A percentile compares a stretch with the other conserved stretches of the same genome.
Evolutionary conservation across 1,140 invertebrate species (phyloP).

Genomic region (Octopus sinensis): DNA sequence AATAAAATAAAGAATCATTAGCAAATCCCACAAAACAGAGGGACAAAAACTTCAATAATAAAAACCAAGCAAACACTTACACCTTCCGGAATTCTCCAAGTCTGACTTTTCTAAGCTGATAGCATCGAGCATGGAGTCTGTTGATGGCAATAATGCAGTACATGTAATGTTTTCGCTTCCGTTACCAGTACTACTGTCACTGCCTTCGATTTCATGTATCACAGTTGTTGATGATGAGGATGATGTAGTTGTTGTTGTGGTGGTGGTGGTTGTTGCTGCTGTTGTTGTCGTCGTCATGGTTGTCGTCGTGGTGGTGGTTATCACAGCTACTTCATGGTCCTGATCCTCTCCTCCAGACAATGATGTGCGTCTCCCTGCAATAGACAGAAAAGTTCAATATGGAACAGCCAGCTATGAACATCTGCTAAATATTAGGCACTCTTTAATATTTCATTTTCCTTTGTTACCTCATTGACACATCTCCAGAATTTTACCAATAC

Average conservation of each 20-base stretch:
- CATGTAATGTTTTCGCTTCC: neutral
- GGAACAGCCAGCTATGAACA: no score
- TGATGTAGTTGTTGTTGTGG: no score
- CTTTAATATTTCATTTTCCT: no score
- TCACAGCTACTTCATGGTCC: slow-evolving; percentile 38
- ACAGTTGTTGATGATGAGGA: neutral
- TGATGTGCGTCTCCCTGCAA: slow-evolving; percentile 24
- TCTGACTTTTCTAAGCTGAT: slow-evolving; percentile 32
- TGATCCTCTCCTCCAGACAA: slow-evolving; percentile 25
- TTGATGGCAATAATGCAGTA: neutral
- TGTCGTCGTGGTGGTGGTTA: slow-evolving; percentile 15
- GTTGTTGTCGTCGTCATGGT: no score
- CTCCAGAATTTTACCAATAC: no score
- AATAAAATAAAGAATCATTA: no score
- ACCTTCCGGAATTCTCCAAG: slow-evolving; percentile 26
- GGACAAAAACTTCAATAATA: neutral
- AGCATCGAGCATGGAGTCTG: slow-evolving; percentile 22
- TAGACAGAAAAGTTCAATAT: neutral
- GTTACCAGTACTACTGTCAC: slow-evolving; percentile 28
- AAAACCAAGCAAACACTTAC: slow-evolving; percentile 15
- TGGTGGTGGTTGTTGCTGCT: no score
- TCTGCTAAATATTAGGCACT: no score
- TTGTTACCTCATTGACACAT: no score
- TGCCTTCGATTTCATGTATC: slow-evolving; percentile 19
- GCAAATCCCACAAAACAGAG: no score